Evolutionary conservation across 2,113 vertebrate genomes (phyloP).

Genomic region (Xiphophorus couchianus): DNA sequence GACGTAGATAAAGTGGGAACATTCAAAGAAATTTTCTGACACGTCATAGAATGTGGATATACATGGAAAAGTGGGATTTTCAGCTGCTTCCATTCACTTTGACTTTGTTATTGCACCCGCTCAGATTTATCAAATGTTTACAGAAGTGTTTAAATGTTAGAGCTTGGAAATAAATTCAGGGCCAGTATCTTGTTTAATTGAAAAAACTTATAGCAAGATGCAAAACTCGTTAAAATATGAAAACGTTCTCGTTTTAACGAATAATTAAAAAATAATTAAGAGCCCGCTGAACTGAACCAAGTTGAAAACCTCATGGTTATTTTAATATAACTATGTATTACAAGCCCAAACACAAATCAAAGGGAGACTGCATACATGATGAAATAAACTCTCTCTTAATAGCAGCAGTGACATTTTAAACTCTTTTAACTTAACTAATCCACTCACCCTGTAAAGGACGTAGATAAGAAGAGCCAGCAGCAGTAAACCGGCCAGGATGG

Average conservation of each 20-base stretch:
- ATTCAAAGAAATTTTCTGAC: neutral
- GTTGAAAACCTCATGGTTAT: too few relatives aligned
- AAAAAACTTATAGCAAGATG: too few relatives aligned
- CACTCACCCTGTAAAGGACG: conserved; percentile 89
- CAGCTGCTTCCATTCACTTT: neutral
- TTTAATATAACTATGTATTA: too few relatives aligned
- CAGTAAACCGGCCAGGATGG: conserved; percentile 89
- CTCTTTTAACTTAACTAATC: neutral
- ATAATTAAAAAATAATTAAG: too few relatives aligned
- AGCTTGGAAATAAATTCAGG: neutral
- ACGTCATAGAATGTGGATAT: neutral
- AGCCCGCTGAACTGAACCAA: too few relatives aligned
- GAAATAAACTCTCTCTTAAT: neutral
- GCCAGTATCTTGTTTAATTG: too few relatives aligned
- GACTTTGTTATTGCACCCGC: neutral
- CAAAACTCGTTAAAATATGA: too few relatives aligned
- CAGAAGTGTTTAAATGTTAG: neutral
- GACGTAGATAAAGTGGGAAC: neutral
- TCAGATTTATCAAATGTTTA: neutral
- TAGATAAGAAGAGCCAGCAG: conserved; percentile 91
- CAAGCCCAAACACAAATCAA: too few relatives aligned
- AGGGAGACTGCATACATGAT: too few relatives aligned
- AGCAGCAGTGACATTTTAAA: neutral
- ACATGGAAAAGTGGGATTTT: neutral
- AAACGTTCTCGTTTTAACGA: too few relatives aligned